These are phyloP conservation scores for Trachurus trachurus DNA, from an alignment of 2,797 vertebrate species.

Conservation along the genomic window DNA sequence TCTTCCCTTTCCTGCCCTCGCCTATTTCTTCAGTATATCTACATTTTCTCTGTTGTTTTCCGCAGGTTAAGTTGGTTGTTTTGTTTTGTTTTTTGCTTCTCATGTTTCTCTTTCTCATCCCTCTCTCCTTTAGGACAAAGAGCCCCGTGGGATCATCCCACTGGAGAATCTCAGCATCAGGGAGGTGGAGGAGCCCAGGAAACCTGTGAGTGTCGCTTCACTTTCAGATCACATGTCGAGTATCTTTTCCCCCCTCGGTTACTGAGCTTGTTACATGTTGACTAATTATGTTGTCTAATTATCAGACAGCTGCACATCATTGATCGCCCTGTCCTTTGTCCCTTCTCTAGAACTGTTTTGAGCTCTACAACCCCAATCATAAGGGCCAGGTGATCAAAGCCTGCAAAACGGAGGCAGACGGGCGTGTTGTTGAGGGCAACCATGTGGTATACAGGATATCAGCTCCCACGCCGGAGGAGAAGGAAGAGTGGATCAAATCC, in stretches of 20 bases:
- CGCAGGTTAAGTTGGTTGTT: conserved; percentile 25
- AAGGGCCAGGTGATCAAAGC: conserved; percentile 99
- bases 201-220: conserved; percentile 88
- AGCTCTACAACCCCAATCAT: conserved; percentile 96
- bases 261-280: background rate
- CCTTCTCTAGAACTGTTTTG: conserved; percentile 93
- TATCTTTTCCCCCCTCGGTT: background rate
- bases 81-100: conserved; percentile 35
- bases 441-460: conserved; percentile 98
- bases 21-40: background rate
- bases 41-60: background rate
- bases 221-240: background rate
- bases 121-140: conserved; percentile 90
- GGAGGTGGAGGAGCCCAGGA: conserved; percentile 97
- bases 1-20: background rate
- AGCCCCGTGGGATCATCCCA: conserved; percentile 96
- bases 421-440: conserved; percentile 97
- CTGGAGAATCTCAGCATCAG: conserved; percentile 97
- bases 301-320: conserved; percentile 10
- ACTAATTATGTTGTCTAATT: background rate
- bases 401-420: conserved; percentile 98
- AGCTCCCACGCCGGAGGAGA: conserved; percentile 95
- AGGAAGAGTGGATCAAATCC: conserved; percentile 99
- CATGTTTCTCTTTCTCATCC: conserved; percentile 36
- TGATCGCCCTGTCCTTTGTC: background rate